Base-by-base conservation (phyloP, 1,140 invertebrate species). In the Pectinophora gossypiella region DNA sequence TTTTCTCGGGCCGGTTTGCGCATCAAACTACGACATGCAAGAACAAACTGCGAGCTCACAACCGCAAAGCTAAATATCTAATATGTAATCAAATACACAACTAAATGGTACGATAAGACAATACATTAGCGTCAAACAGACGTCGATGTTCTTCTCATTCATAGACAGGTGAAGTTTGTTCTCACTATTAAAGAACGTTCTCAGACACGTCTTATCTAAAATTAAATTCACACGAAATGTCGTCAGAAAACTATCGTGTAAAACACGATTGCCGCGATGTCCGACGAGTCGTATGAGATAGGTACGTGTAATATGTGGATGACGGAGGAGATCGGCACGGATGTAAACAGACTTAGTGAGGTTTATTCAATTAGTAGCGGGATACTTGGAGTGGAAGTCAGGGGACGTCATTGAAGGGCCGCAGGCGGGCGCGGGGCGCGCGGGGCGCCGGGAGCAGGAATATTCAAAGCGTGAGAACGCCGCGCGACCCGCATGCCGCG, bases 381-480 rank as follows among this genome's bases (percentile, higher is more conserved):
- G 74, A 68, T 64, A 64, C 51, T 65, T 55, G 48, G 59, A 76
- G 76, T 72, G 74, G 77, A 76, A 79, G 76, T 68, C 68, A 66
- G 73, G 68, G 66, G 69, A 76, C 72, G 74, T 74, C 80, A 74
- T 78, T 72, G 76, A 81, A 81, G 75, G 76, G 76, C 75, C 70
- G 44, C 55, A 48, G 49, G 42, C 59, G 51, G 48, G 55, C 20
- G 44, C 19, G 50, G 62, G 62, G 56, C 36, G 47, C 44, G 58
- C 59, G 75, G 70, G 60, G 59, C 52, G 63, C 64, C 73, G 72
- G 76, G 72, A 82, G 72, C 80, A 78, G 82, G 80, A 81, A 84
- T 84, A 86, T 86, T 84, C 82, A 82, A 85, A 84, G 82, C 80
- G 83, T 86, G 83, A 86, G 83, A 86, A 86, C 80, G 73, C 68